phyloP scores from a whole-genome alignment of 1,140 invertebrate genomes.

The Zaprionus vittiger region DNA sequence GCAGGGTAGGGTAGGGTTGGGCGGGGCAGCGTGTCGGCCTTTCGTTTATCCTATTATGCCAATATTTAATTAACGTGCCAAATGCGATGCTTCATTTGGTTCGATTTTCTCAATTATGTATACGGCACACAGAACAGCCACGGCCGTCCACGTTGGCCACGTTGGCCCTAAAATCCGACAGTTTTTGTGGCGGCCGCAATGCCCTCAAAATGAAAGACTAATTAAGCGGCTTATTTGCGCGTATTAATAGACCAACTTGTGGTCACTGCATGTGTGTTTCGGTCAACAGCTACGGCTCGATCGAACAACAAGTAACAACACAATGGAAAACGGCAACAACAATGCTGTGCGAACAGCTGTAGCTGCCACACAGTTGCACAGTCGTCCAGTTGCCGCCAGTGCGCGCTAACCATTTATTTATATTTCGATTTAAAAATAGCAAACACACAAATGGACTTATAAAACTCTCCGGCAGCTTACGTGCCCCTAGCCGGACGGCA shows the following conservation, averaged over 20 bases:
- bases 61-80: conserved; percentile 75
- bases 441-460: conserved; percentile 76
- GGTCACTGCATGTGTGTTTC: conserved; percentile 43
- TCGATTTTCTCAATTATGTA: conserved; percentile 77
- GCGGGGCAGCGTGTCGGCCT: neutral
- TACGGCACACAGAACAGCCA: conserved; percentile 45
- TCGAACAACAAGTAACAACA: neutral
- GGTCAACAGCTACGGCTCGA: neutral
- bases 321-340: no score
- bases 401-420: conserved; percentile 70
- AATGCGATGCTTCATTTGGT: conserved; percentile 54
- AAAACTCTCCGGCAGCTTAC: conserved; percentile 72
- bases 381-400: conserved; percentile 7
- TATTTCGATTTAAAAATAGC: conserved; percentile 80
- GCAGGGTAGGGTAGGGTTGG: no score
- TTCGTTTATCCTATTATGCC: conserved; percentile 70
- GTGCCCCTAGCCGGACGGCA: conserved; percentile 32
- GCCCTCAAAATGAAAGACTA: conserved; percentile 76
- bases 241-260: conserved; percentile 79
- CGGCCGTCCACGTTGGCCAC: conserved; percentile 29
- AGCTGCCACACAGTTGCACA: neutral
- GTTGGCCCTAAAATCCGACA: conserved; percentile 65
- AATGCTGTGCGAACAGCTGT: no score
- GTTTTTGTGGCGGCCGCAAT: conserved; percentile 71
- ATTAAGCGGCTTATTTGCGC: conserved; percentile 81